Conservation (phyloP, 2,888 invertebrate genomes). For the Griposia aprilina region DNA sequence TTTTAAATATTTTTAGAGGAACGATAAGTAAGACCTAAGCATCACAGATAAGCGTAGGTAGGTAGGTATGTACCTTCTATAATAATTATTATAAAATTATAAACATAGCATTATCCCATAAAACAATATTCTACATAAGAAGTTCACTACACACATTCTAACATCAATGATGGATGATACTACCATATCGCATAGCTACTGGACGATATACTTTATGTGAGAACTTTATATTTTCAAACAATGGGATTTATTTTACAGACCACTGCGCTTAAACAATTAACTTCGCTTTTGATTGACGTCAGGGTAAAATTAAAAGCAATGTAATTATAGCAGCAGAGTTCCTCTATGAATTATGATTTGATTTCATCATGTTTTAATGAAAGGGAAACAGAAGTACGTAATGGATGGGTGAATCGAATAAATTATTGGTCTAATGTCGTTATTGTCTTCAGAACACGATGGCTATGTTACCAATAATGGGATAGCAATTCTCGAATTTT, state of each 20-base stretch:
- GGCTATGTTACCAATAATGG: neutral
- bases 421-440: neutral
- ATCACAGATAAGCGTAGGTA: neutral
- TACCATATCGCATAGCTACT: slow-evolving; percentile 11
- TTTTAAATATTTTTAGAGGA: neutral
- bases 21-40: neutral
- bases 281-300: slow-evolving; percentile 51
- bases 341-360: slow-evolving; percentile 17
- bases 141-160: slow-evolving; percentile 2
- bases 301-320: slow-evolving; percentile 57
- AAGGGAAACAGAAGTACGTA: neutral
- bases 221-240: slow-evolving; percentile 51
- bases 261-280: slow-evolving; percentile 49
- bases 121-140: slow-evolving; percentile 3
- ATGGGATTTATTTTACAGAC: slow-evolving; percentile 51
- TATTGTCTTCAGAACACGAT: neutral
- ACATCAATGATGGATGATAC: slow-evolving; percentile 31
- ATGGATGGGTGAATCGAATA: neutral
- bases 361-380: slow-evolving; percentile 21
- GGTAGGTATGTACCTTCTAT: too few species aligned
- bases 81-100: neutral
- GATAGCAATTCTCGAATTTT: neutral
- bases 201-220: slow-evolving; percentile 31
- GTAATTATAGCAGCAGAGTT: slow-evolving; percentile 34
- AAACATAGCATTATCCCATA: neutral